phyloP scores from a whole-genome alignment of 2,797 vertebrate species.

The Euphonia xanthogaster region DNA sequence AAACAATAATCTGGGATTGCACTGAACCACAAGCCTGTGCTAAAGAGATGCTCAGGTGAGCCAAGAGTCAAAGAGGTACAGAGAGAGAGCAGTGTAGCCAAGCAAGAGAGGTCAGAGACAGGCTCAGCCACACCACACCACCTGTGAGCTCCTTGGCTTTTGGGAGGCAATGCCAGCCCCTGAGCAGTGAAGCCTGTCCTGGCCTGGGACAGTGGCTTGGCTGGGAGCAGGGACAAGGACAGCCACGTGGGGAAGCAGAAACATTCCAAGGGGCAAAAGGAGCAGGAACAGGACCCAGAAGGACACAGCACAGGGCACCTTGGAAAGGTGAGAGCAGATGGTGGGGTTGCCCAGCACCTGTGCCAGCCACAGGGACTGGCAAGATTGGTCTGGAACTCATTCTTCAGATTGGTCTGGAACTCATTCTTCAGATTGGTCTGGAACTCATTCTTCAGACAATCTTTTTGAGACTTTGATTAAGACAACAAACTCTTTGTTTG shows the following conservation, averaged over 20 bases:
- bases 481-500: not conserved
- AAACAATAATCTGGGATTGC: not conserved
- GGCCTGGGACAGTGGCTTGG: too few species aligned
- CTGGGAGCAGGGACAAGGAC: not conserved
- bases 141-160: not conserved
- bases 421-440: not conserved
- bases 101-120: not conserved
- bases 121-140: not conserved
- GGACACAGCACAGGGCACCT: not conserved
- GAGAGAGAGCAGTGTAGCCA: not conserved
- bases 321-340: not conserved
- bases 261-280: fast-evolving
- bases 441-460: not conserved
- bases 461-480: not conserved
- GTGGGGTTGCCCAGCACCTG: not conserved
- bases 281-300: not conserved
- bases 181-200: not conserved
- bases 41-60: not conserved
- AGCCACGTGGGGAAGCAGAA: not conserved
- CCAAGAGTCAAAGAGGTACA: not conserved
- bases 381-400: not conserved
- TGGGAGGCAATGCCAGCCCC: not conserved
- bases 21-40: not conserved
- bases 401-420: not conserved
- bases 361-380: not conserved